Evolutionary conservation across 2,888 invertebrate species (phyloP), one percentile per base, ranked within the genome.

Genomic region (Copidosoma aretas): DNA sequence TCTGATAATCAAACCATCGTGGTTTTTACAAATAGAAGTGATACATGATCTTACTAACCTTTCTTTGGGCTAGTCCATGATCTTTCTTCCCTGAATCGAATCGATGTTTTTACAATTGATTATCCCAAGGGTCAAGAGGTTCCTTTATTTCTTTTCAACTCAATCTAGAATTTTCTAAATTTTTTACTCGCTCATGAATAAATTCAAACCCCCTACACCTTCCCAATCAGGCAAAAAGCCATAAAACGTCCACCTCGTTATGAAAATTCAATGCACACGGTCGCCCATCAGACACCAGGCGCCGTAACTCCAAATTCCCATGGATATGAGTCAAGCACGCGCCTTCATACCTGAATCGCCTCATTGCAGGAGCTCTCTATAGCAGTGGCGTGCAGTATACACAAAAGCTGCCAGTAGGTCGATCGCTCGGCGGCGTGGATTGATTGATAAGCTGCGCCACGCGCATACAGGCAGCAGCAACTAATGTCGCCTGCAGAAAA

Each of bases 391-490:
- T 79, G 79, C 79, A 74, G 78, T 76, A 80, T 78, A 74, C 77
- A 61, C 66, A 68, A 71, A 65, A 64, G 69, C 68, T 70, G 71
- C 71, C 71, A 73, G 73, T 76, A 70, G 77, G 75, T 73, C 77
- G 81, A 77, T 76, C 19, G 63, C 73, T 69, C 70, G 74, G n/a
- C n/a, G 32, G 32, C 32, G 8, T 32, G 32, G 32, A 32, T 32
- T 79, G 78, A 81, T 81, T 81, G 81, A 82, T 82, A 82, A 81
- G 75, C 78, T 76, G 71, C 73, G 80, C 79, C 81, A 81, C 80
- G 80, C 79, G 78, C 76, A 78, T 73, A 64, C 72, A 69, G 68
- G 74, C 73, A 74, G 75, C 66, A 71, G 73, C 12, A 12, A 12
- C 43, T 15, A 46, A 14, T 46, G 43, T 46, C 12, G 75, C 72